These are phyloP conservation scores for Genyomyrus donnyi DNA, from an alignment of 2,113 vertebrate genomes.

Conservation along the genomic window DNA sequence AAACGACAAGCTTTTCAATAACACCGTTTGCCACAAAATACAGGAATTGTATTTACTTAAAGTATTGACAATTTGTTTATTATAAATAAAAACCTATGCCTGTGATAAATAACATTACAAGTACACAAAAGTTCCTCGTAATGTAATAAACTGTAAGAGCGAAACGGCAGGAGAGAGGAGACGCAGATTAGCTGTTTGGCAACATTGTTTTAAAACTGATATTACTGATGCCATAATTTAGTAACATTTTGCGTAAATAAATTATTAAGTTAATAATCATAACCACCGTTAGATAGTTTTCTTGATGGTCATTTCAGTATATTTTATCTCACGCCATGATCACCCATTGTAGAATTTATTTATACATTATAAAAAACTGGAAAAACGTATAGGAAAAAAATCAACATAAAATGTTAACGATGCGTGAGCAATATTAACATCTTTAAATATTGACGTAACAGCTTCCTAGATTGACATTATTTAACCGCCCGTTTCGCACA, in stretches of 20 bases:
- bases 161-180: not conserved
- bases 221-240: not conserved
- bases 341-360: not conserved
- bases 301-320: not conserved
- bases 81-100: not conserved
- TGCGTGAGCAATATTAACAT: not conserved
- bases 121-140: not conserved
- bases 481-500: not conserved
- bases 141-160: not conserved
- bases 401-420: not conserved
- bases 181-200: not conserved
- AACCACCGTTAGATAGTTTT: not conserved
- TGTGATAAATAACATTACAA: not conserved
- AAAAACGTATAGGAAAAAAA: not conserved
- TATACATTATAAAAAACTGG: not conserved
- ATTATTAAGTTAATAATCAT: not conserved
- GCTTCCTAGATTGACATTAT: not conserved
- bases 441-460: conserved; percentile 3
- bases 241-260: not conserved
- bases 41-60: not conserved
- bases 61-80: not conserved
- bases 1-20: not conserved
- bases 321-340: not conserved
- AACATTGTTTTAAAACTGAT: not conserved
- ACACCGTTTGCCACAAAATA: not conserved